Conservation (phyloP, 2,888 invertebrate genomes). For the Gandaritis pyraliata region DNA sequence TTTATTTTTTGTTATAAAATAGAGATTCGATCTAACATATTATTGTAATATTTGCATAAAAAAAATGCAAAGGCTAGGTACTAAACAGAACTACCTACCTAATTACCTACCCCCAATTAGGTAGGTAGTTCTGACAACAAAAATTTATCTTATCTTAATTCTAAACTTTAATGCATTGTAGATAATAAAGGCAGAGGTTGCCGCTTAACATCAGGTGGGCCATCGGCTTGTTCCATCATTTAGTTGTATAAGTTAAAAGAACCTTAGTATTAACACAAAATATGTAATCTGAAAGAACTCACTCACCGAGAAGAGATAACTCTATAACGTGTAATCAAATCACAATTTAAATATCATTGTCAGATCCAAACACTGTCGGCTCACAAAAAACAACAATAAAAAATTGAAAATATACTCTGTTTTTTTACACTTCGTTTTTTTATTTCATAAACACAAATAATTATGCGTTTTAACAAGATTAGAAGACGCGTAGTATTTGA, state of each 20-base stretch:
- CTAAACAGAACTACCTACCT: too few relatives aligned
- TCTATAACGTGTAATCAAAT: constrained; percentile 20
- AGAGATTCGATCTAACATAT: too few relatives aligned
- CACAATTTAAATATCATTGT: constrained; percentile 27
- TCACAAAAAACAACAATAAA: neutral
- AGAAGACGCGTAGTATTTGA: constrained; percentile 2
- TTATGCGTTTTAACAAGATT: neutral
- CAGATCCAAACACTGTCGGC: neutral
- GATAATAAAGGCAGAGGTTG: too few relatives aligned
- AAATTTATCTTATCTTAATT: too few relatives aligned
- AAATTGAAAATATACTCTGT: neutral
- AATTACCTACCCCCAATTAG: too few relatives aligned
- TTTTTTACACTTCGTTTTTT: neutral
- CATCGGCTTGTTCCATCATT: too few relatives aligned
- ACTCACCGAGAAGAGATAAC: constrained; percentile 23
- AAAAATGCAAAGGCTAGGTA: too few relatives aligned
- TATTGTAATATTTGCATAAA: neutral
- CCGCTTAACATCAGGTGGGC: too few relatives aligned
- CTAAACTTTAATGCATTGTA: too few relatives aligned
- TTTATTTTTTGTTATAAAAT: too few relatives aligned
- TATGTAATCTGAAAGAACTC: neutral
- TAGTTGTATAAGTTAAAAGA: too few relatives aligned
- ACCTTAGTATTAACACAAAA: neutral
- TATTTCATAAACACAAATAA: neutral
- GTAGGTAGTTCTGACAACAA: too few relatives aligned